phyloP scores from a whole-genome alignment of 2,797 vertebrate species.

The Pseudopleuronectes americanus region DNA sequence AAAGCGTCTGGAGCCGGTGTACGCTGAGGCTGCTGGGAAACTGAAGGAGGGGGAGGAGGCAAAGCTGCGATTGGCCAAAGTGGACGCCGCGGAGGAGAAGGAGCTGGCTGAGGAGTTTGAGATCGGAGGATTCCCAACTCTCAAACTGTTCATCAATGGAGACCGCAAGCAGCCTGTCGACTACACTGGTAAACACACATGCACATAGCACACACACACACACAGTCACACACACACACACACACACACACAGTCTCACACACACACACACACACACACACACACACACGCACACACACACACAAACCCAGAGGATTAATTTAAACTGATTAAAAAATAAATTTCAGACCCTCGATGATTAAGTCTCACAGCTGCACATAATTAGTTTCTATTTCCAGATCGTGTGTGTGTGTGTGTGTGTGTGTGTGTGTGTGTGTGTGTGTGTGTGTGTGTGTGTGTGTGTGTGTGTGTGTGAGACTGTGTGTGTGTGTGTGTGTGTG shows the following conservation, averaged over 20 bases:
- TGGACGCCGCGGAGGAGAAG: constrained; percentile 83
- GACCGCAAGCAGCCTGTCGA: constrained; percentile 83
- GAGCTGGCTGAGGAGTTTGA: constrained; percentile 86
- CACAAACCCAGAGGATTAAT: no score
- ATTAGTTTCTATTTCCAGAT: no score
- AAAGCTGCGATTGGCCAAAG: constrained; percentile 84
- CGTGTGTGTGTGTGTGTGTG: no score
- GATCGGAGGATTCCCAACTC: constrained; percentile 82
- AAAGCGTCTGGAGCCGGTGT: constrained; percentile 85
- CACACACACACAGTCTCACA: neutral
- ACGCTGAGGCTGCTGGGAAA: constrained; percentile 79
- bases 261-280: neutral
- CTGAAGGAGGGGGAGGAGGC: constrained; percentile 79
- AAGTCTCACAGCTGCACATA: no score
- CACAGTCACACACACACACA: neutral
- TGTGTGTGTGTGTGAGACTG: no score
- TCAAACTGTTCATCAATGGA: constrained; percentile 88
- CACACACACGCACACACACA: neutral
- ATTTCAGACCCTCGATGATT: no score
- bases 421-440: no score
- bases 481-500: no score
- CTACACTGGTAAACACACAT: constrained; percentile 82
- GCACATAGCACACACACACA: neutral
- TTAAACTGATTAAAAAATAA: no score
- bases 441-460: no score